Percentiles rank a stretch among this genome's conserved stretches.
Conservation (phyloP, 2,113 vertebrate genomes). For the Cygnus buccinator region DNA sequence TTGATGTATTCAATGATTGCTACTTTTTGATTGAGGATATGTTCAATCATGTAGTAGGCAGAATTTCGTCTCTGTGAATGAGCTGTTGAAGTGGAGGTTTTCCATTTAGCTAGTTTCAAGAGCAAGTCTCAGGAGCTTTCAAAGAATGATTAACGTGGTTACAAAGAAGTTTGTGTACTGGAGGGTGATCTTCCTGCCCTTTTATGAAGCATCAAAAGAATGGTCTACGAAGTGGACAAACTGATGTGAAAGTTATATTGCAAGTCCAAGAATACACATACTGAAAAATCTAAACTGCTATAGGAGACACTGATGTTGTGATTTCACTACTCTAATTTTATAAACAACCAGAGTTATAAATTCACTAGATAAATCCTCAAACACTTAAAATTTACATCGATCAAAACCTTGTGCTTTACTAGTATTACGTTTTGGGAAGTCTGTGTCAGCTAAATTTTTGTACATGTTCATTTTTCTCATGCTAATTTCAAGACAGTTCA, state of each 20-base stretch:
- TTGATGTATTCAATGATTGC: slow-evolving; percentile 45
- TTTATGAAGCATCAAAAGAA: background rate
- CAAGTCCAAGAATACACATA: background rate
- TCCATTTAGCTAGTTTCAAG: slow-evolving; percentile 28
- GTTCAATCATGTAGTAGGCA: slow-evolving; percentile 37
- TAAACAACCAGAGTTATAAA: background rate
- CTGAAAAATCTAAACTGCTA: background rate
- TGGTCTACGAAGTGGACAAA: background rate
- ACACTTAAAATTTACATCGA: background rate
- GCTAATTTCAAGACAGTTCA: background rate
- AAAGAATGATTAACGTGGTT: slow-evolving; percentile 7
- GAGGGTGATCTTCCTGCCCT: background rate
- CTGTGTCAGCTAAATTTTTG: background rate
- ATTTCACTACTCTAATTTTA: background rate
- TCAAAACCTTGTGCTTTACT: background rate
- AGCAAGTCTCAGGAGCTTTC: slow-evolving; percentile 15
- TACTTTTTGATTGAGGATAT: background rate
- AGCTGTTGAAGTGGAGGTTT: slow-evolving; percentile 34
- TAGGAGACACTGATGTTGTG: background rate
- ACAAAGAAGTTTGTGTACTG: background rate
- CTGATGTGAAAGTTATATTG: background rate
- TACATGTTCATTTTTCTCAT: background rate
- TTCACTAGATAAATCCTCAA: background rate
- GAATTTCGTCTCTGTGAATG: slow-evolving; percentile 32
- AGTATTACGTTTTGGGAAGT: background rate